Percentiles rank a stretch among this genome's conserved stretches.
phyloP scores from a whole-genome alignment of 30 jellyfish, hydroid and myxozoan species.

The Mastigias papua region DNA sequence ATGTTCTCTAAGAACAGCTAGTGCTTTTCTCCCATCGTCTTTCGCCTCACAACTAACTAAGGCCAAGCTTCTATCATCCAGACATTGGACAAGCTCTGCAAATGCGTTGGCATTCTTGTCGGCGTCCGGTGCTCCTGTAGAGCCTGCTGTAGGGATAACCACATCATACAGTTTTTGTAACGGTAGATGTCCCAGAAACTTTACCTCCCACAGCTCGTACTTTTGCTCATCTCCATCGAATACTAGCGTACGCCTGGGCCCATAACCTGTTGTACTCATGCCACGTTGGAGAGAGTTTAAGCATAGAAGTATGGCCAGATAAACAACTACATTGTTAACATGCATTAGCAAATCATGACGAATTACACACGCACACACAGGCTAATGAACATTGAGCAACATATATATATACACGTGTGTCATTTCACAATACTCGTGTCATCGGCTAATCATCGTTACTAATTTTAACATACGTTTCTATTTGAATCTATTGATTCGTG shows the following conservation, averaged over 20 bases:
- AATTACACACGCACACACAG: neutral
- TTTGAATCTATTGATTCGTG: too few species aligned
- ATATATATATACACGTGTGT: too few species aligned
- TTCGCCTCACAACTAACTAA: slow-evolving; percentile 8
- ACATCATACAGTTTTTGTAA: slow-evolving; percentile 18
- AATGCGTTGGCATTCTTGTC: slow-evolving; percentile 13
- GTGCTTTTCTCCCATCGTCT: slow-evolving; percentile 30
- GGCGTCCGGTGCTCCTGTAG: neutral
- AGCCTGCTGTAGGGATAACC: neutral
- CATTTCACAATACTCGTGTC: too few species aligned
- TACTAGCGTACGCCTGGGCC: slow-evolving; percentile 49
- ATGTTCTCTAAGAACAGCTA: slow-evolving; percentile 11
- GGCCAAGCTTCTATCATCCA: slow-evolving; percentile 29
- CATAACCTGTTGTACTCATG: slow-evolving; percentile 39
- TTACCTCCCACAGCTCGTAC: slow-evolving; percentile 52
- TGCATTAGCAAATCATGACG: neutral
- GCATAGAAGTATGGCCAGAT: neutral
- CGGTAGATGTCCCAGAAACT: slow-evolving; percentile 19
- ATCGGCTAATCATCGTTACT: too few species aligned
- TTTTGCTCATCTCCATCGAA: slow-evolving; percentile 49
- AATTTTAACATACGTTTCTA: too few species aligned
- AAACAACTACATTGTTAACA: neutral
- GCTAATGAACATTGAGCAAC: neutral
- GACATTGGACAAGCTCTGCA: slow-evolving; percentile 29
- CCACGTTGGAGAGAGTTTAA: neutral